These are phyloP conservation scores for Rhinophrynus dorsalis DNA, from an alignment of 2,797 vertebrate genomes.

Conservation along the genomic window DNA sequence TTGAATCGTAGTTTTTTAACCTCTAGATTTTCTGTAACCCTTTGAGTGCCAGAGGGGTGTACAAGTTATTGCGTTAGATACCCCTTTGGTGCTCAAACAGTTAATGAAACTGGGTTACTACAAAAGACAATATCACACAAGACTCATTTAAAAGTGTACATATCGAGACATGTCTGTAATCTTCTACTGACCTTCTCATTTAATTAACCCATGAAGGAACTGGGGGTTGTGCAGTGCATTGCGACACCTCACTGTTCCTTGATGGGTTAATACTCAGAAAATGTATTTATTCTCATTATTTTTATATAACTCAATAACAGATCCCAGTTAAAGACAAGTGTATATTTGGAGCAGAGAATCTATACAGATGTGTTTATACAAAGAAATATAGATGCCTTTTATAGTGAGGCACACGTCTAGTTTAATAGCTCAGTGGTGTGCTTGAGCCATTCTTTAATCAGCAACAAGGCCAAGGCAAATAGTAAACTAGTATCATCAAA, in stretches of 20 bases:
- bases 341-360: slow-evolving; percentile 18
- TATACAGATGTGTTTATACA: slow-evolving; percentile 4
- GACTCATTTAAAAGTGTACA: neutral
- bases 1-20: too few species aligned
- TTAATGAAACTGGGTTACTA: neutral
- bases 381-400: slow-evolving; percentile 47
- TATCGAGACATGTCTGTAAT: neutral
- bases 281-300: too few species aligned
- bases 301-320: slow-evolving; percentile 10
- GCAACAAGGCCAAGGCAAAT: slow-evolving; percentile 68
- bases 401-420: slow-evolving; percentile 61
- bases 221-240: too few species aligned
- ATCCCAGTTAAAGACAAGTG: neutral
- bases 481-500: slow-evolving; percentile 58
- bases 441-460: slow-evolving; percentile 55
- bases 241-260: too few species aligned
- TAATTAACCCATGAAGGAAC: too few species aligned
- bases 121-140: slow-evolving; percentile 20
- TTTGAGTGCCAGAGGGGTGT: too few species aligned
- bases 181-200: too few species aligned
- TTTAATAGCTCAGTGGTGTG: slow-evolving; percentile 46
- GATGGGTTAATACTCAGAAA: too few species aligned
- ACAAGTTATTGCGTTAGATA: too few species aligned
- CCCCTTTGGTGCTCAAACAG: too few species aligned
- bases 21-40: too few species aligned